Conservation (phyloP, 2,797 vertebrate species). For the Spinibarbus caldwelli region DNA sequence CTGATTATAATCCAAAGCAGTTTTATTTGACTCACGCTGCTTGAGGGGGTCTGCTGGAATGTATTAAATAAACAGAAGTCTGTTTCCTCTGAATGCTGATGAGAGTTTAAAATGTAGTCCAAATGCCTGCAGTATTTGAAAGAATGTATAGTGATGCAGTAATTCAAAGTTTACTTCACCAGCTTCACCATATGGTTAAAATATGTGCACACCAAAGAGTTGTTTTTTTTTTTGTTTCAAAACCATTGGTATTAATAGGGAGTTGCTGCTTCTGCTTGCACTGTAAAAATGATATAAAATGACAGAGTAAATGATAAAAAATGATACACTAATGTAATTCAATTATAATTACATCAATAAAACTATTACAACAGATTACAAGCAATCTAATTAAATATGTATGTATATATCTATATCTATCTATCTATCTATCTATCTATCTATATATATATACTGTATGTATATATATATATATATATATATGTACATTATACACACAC, state of each 20-base stretch:
- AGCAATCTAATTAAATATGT: too few relatives aligned
- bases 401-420: too few relatives aligned
- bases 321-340: too few relatives aligned
- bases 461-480: too few relatives aligned
- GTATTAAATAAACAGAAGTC: constrained; percentile 28
- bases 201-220: background rate
- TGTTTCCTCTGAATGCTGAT: constrained; percentile 29
- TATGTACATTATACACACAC: too few relatives aligned
- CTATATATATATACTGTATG: too few relatives aligned
- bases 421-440: too few relatives aligned
- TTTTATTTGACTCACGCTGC: background rate
- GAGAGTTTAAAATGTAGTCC: constrained; percentile 23
- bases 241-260: too few relatives aligned
- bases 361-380: too few relatives aligned
- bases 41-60: constrained; percentile 36
- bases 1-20: constrained; percentile 44
- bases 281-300: background rate
- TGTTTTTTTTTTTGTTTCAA: too few relatives aligned
- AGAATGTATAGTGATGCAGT: background rate
- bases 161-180: constrained; percentile 24
- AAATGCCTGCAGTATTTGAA: constrained; percentile 25
- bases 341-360: too few relatives aligned
- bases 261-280: background rate
- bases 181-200: background rate
- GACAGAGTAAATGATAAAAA: too few relatives aligned